Conservation (phyloP, 1,140 invertebrate genomes). For the Penaeus vannamei region DNA sequence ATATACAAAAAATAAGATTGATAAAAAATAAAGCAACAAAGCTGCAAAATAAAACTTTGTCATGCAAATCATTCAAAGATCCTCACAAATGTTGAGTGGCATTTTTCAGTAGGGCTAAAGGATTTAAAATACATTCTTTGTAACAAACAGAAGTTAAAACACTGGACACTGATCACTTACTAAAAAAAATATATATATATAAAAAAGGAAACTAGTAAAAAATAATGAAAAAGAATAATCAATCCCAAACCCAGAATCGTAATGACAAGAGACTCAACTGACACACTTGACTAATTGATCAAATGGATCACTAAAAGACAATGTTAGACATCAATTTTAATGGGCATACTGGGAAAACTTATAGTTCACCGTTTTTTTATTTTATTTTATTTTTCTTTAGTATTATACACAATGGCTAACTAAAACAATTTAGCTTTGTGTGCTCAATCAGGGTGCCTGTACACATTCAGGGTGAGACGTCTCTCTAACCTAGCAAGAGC, state of each 20-base stretch:
- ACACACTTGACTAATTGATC: too few relatives aligned
- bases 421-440: constrained; percentile 28
- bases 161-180: too few relatives aligned
- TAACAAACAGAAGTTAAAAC: constrained; percentile 4
- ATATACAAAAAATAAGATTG: constrained; percentile 12
- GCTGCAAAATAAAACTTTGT: neutral
- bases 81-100: neutral
- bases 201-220: too few relatives aligned
- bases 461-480: constrained; percentile 62
- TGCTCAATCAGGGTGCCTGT: constrained; percentile 40
- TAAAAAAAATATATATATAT: too few relatives aligned
- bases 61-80: constrained; percentile 27
- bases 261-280: neutral
- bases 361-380: constrained; percentile 46
- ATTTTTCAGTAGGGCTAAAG: constrained; percentile 7
- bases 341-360: constrained; percentile 43
- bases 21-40: constrained; percentile 36
- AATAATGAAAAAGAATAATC: constrained; percentile 14
- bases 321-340: constrained; percentile 59
- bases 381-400: constrained; percentile 8
- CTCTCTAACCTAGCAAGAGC: constrained; percentile 64
- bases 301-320: constrained; percentile 55
- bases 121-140: neutral
- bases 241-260: neutral
- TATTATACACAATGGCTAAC: constrained; percentile 44